These are phyloP conservation scores for Myrmecophaga tridactyla DNA, from an alignment of 2,113 vertebrate species.

Conservation along the genomic window DNA sequence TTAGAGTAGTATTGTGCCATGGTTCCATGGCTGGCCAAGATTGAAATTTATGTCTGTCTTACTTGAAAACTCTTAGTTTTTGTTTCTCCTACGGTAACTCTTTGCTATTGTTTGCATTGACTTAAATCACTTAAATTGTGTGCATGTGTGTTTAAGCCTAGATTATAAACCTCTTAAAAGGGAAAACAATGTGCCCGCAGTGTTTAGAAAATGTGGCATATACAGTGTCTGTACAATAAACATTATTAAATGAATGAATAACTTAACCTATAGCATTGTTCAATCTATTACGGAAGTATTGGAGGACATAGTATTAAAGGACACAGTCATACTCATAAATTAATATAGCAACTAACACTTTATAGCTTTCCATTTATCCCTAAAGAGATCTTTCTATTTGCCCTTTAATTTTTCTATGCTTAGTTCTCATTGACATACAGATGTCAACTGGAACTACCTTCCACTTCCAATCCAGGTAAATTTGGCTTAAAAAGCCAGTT, in stretches of 20 bases:
- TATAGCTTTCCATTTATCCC: neutral
- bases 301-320: conserved; percentile 11
- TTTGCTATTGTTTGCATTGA: neutral
- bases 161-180: conserved; percentile 38
- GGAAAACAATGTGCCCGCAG: neutral
- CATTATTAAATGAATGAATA: conserved; percentile 43
- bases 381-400: conserved; percentile 30
- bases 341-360: neutral
- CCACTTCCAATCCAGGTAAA: neutral
- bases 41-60: conserved; percentile 22
- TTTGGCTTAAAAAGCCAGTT: conserved; percentile 23
- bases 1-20: neutral
- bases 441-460: conserved; percentile 15
- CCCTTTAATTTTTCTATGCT: conserved; percentile 24
- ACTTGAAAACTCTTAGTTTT: neutral
- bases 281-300: conserved; percentile 12
- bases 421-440: conserved; percentile 22
- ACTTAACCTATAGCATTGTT: neutral
- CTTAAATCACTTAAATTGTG: conserved; percentile 17
- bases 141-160: neutral
- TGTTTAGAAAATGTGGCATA: neutral
- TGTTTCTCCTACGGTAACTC: neutral
- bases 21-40: neutral
- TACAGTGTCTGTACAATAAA: conserved; percentile 32
- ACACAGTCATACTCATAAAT: conserved; percentile 41